Conservation (phyloP, 2,797 vertebrate genomes). For the Falco peregrinus region DNA sequence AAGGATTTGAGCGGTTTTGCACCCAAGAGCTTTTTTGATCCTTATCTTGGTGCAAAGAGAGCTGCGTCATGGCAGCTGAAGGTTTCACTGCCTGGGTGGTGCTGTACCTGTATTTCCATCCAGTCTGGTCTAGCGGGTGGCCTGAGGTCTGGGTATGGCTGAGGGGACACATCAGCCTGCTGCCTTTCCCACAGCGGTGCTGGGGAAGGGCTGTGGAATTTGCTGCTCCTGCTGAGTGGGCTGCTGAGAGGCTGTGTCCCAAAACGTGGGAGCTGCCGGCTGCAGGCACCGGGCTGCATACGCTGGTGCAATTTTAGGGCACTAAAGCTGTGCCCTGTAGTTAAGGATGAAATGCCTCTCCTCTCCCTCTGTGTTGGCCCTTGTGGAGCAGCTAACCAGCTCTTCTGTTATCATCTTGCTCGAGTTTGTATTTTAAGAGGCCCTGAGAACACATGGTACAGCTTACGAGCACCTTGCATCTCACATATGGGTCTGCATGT, state of each 20-base stretch:
- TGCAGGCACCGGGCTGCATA: neutral
- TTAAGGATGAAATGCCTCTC: neutral
- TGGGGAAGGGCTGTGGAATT: neutral
- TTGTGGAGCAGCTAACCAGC: neutral
- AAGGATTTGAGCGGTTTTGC: slow-evolving; percentile 24
- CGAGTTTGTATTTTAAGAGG: neutral
- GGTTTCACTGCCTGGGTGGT: neutral
- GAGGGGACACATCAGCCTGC: neutral
- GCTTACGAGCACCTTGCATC: neutral
- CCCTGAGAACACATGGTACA: neutral
- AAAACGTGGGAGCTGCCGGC: neutral
- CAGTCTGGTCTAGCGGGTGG: neutral
- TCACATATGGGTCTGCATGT: neutral
- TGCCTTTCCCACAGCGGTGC: neutral
- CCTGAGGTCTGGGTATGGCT: neutral
- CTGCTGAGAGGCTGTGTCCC: neutral
- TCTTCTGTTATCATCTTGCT: neutral
- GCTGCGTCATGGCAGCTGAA: neutral
- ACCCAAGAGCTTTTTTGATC: neutral
- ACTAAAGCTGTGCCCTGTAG: accelerated
- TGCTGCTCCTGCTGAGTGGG: neutral
- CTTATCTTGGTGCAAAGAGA: neutral
- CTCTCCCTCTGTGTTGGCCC: neutral
- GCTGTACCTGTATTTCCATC: neutral
- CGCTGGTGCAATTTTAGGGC: neutral